phyloP scores from a whole-genome alignment of 2,888 invertebrate genomes.

The Andricus quercusramuli region DNA sequence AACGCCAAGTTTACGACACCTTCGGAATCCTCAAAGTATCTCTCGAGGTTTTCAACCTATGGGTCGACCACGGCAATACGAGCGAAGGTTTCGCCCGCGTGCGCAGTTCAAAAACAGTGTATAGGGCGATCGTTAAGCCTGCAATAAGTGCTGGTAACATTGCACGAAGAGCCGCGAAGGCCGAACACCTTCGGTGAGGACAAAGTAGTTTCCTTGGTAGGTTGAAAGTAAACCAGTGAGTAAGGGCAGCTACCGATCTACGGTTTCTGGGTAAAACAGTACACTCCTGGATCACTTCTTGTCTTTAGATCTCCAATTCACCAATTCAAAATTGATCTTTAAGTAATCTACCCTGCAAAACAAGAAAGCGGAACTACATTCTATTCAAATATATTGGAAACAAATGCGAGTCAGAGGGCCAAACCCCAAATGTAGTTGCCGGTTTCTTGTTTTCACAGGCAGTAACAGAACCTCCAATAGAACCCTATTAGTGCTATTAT shows the following conservation, averaged over 20 bases:
- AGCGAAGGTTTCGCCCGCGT: constrained; percentile 7
- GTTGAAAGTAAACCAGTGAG: constrained; percentile 22
- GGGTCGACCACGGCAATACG: background rate
- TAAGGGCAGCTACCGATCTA: constrained; percentile 7
- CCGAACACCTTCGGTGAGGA: background rate
- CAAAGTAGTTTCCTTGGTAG: background rate
- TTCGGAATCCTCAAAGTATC: constrained; percentile 59
- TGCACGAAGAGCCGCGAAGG: constrained; percentile 29
- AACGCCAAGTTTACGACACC: constrained; percentile 56
- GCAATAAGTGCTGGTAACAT: constrained; percentile 33
- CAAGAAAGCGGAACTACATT: too few species aligned
- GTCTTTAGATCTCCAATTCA: background rate
- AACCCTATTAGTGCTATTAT: too few species aligned
- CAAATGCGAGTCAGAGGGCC: too few species aligned
- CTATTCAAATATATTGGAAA: too few species aligned
- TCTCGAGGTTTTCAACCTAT: constrained; percentile 47
- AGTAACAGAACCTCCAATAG: too few species aligned
- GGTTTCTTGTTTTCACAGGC: too few species aligned
- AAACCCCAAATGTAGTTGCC: too few species aligned
- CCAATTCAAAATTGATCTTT: background rate
- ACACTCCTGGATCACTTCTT: background rate
- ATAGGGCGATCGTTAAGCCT: constrained; percentile 16
- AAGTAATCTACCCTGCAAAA: background rate
- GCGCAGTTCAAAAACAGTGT: constrained; percentile 25
- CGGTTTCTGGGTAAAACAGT: constrained; percentile 4